Conservation (phyloP, 92 coral and sea anemone genomes). For the Bergia puertoricense region DNA sequence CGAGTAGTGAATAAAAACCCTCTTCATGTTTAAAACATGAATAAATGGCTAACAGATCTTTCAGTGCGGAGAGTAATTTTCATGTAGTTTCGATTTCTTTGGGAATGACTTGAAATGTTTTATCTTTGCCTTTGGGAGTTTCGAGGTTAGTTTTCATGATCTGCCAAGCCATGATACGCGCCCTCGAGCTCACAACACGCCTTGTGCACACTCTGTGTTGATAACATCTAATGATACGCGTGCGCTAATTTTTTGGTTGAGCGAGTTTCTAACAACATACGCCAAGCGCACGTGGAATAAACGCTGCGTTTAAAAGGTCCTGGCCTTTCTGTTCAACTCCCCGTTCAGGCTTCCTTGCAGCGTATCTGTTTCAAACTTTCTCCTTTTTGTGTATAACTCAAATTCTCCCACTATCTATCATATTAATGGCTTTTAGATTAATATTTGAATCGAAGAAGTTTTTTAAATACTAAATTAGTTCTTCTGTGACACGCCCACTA, state of each 20-base stretch:
- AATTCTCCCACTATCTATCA: no score
- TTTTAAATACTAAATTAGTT: no score
- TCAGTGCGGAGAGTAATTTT: background rate
- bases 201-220: background rate
- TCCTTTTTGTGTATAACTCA: background rate
- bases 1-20: background rate
- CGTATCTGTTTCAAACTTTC: background rate
- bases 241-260: constrained; percentile 14
- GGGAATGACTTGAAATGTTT: background rate
- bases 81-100: background rate
- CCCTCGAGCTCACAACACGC: background rate
- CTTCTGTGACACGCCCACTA: background rate
- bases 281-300: constrained; percentile 1
- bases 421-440: background rate
- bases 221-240: constrained; percentile 9
- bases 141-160: background rate
- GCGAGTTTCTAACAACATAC: background rate
- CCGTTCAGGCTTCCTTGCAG: background rate
- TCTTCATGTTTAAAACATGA: background rate
- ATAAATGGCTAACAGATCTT: background rate
- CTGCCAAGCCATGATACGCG: background rate
- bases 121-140: background rate
- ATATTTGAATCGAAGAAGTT: background rate
- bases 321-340: background rate
- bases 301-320: background rate